Percentiles rank a stretch among this genome's conserved stretches.
These are phyloP conservation scores for Glomeris maerens DNA, from an alignment of 1,140 invertebrate genomes.

Conservation along the genomic window DNA sequence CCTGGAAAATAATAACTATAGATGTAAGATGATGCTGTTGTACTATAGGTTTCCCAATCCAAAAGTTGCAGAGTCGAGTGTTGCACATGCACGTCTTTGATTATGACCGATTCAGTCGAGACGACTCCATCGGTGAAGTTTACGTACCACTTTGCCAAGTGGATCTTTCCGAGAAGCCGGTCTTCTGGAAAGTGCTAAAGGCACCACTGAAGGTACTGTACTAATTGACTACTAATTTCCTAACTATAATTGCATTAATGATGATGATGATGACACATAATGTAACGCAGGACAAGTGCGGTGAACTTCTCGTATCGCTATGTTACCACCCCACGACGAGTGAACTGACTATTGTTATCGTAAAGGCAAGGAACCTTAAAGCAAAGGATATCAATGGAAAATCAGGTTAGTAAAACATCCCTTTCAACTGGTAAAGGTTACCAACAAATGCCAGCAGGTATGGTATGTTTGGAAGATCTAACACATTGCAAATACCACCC, in stretches of 20 bases:
- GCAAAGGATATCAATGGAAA: conserved; percentile 90
- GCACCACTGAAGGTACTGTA: conserved; percentile 62
- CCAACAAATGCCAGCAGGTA: too few species aligned
- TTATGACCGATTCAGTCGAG: conserved; percentile 85
- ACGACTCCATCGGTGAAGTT: conserved; percentile 92
- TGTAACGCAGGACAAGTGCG: conserved; percentile 47
- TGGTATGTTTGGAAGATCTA: too few species aligned
- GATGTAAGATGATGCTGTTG: too few species aligned
- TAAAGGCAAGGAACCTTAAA: conserved; percentile 82
- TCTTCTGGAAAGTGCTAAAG: conserved; percentile 83
- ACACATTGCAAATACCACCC: too few species aligned
- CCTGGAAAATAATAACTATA: too few species aligned
- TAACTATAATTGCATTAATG: not conserved
- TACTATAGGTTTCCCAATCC: conserved; percentile 70
- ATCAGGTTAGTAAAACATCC: conserved; percentile 77
- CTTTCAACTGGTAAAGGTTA: conserved; percentile 76
- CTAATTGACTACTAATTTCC: conserved; percentile 7
- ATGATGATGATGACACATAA: not conserved
- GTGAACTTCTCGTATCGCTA: conserved; percentile 74
- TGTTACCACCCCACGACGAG: conserved; percentile 78
- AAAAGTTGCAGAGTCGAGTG: conserved; percentile 79
- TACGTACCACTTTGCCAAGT: conserved; percentile 84
- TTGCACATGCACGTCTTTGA: conserved; percentile 89
- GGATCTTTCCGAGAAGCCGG: conserved; percentile 76
- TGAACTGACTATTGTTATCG: conserved; percentile 65